Evolutionary conservation across 1,140 invertebrate species (phyloP).

Genomic region (Ridgeia piscesae): DNA sequence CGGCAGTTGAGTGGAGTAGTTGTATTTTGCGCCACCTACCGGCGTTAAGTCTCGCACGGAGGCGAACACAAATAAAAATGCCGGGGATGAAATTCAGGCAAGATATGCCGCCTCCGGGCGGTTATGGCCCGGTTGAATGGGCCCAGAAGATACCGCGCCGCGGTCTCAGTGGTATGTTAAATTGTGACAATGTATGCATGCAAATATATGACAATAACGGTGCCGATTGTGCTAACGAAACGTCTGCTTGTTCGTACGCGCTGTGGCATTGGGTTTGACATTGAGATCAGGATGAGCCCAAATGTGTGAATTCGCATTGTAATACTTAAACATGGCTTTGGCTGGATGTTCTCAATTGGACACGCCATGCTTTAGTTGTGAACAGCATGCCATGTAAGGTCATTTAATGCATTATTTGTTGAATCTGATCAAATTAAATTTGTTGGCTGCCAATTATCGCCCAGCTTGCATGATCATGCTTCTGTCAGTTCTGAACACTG

Average conservation of each 20-base stretch:
- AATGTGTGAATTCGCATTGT: not conserved
- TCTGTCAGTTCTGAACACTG: too few relatives aligned
- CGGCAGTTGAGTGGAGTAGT: not conserved
- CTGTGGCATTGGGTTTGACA: conserved; percentile 3
- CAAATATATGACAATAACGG: not conserved
- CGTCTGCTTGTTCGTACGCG: conserved; percentile 37
- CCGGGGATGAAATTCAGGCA: conserved; percentile 60
- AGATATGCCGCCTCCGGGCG: conserved; percentile 83
- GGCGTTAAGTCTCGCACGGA: not conserved
- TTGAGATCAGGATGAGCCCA: not conserved
- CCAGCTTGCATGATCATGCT: not conserved
- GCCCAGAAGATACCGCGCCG: conserved; percentile 69
- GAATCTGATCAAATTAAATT: not conserved
- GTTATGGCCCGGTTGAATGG: conserved; percentile 75
- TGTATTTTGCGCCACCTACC: not conserved
- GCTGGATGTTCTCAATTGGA: not conserved
- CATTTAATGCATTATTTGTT: not conserved
- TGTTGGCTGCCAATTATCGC: not conserved
- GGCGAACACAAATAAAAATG: conserved; percentile 24
- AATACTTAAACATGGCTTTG: not conserved
- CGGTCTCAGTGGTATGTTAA: conserved; percentile 67
- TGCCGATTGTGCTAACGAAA: conserved; percentile 47
- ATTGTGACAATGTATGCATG: conserved; percentile 19
- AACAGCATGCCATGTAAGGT: not conserved
- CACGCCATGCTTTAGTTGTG: not conserved